Evolutionary conservation across 2,888 invertebrate species (phyloP).

Genomic region (Iphiclides podalirius): DNA sequence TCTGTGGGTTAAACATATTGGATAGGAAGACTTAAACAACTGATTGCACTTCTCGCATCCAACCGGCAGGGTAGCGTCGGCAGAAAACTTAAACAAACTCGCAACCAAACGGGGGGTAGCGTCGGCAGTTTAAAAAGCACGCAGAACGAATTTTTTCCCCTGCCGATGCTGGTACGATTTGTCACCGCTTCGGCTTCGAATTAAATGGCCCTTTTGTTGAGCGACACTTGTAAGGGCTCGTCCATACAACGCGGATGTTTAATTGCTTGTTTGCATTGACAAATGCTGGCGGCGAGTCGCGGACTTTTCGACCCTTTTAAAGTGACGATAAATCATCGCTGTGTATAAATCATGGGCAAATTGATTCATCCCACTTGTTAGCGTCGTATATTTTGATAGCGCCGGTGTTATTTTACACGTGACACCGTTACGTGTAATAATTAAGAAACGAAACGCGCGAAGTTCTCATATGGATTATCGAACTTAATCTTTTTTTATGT

Average conservation of each 20-base stretch:
- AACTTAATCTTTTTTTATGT: too few relatives aligned
- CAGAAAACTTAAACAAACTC: too few relatives aligned
- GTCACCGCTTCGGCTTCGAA: slow-evolving; percentile 49
- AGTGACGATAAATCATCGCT: slow-evolving; percentile 7
- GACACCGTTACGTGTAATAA: too few relatives aligned
- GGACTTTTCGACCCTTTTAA: slow-evolving; percentile 13
- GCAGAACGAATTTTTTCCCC: slow-evolving; percentile 30
- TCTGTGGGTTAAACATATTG: too few relatives aligned
- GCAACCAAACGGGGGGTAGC: too few relatives aligned
- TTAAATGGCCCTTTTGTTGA: slow-evolving; percentile 57
- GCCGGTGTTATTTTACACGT: too few relatives aligned
- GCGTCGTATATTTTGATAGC: too few relatives aligned
- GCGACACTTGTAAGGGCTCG: slow-evolving; percentile 63
- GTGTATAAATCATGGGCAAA: slow-evolving; percentile 11
- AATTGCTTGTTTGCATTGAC: slow-evolving; percentile 70
- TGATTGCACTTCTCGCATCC: too few relatives aligned
- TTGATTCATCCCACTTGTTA: slow-evolving; percentile 10
- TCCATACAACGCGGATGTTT: slow-evolving; percentile 43
- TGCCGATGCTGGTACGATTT: slow-evolving; percentile 50
- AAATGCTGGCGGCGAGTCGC: slow-evolving; percentile 42
- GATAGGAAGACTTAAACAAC: too few relatives aligned
- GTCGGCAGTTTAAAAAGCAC: slow-evolving; percentile 19
- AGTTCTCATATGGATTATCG: too few relatives aligned
- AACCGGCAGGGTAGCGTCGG: too few relatives aligned
- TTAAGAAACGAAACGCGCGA: too few relatives aligned